Conservation (phyloP, 2,797 vertebrate species). For the Sylvilagus floridanus region DNA sequence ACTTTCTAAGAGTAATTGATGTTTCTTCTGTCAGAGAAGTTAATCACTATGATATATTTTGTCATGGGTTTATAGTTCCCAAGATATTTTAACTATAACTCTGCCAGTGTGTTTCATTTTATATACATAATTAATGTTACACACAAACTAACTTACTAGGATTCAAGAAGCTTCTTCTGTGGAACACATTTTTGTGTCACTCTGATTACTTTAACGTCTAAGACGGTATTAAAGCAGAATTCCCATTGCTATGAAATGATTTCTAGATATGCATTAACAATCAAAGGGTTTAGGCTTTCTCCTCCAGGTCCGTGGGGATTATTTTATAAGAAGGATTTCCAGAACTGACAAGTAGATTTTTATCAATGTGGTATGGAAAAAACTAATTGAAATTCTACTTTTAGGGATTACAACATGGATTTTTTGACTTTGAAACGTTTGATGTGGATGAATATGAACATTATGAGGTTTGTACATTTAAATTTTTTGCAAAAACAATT, state of each 20-base stretch:
- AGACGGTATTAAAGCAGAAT: neutral
- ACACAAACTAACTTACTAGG: neutral
- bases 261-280: neutral
- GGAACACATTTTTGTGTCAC: neutral
- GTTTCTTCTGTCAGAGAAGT: conserved; percentile 16
- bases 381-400: conserved; percentile 84
- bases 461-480: conserved; percentile 94
- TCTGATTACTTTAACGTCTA: neutral
- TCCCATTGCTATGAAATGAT: neutral
- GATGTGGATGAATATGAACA: conserved; percentile 98
- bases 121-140: neutral
- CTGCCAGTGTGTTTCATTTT: neutral
- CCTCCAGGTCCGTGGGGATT: neutral
- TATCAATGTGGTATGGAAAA: conserved; percentile 7
- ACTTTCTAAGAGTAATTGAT: conserved; percentile 6
- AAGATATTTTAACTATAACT: neutral
- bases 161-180: neutral
- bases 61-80: neutral
- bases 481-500: conserved; percentile 54
- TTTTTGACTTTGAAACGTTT: conserved; percentile 97
- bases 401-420: conserved; percentile 96
- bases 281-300: neutral
- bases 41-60: neutral
- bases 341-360: neutral
- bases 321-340: neutral